phyloP scores from a whole-genome alignment of 1,140 invertebrate genomes.

The Solenopsis fugax region DNA sequence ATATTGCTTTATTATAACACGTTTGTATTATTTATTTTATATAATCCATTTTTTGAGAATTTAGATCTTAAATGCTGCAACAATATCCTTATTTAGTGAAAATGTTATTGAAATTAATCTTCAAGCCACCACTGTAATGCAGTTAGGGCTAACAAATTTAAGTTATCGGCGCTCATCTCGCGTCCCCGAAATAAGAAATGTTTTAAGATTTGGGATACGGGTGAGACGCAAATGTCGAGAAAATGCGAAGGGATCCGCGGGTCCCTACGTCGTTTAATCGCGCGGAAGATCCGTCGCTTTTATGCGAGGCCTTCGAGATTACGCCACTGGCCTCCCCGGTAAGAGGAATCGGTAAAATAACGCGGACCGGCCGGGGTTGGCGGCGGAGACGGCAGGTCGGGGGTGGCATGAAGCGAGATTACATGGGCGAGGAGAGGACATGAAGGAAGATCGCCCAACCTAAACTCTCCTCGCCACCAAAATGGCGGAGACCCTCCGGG shows the following conservation, averaged over 20 bases:
- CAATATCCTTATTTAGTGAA: not conserved
- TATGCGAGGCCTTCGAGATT: slow-evolving; percentile 38
- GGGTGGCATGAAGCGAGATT: slow-evolving; percentile 68
- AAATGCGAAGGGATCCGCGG: not conserved
- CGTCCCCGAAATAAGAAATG: not conserved
- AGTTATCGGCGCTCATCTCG: not conserved
- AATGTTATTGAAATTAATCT: not conserved
- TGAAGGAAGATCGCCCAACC: slow-evolving; percentile 60
- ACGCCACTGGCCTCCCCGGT: slow-evolving; percentile 47
- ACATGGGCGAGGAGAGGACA: slow-evolving; percentile 64
- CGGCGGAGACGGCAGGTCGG: not conserved
- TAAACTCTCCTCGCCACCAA: slow-evolving; percentile 64
- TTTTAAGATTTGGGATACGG: not conserved
- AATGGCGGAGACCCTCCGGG: slow-evolving; percentile 70
- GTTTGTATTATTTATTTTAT: slow-evolving; percentile 7
- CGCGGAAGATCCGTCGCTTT: slow-evolving; percentile 32
- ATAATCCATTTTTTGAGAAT: not conserved
- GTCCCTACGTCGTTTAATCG: slow-evolving; percentile 21
- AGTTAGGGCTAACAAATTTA: slow-evolving; percentile 12
- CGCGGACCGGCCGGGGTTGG: not conserved
- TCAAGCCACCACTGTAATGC: not conserved
- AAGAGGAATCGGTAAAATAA: slow-evolving; percentile 68
- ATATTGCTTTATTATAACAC: not conserved
- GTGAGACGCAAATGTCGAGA: not conserved
- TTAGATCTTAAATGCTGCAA: not conserved